phyloP scores from a whole-genome alignment of 1,140 invertebrate genomes.

The Brachystomella parvula region DNA sequence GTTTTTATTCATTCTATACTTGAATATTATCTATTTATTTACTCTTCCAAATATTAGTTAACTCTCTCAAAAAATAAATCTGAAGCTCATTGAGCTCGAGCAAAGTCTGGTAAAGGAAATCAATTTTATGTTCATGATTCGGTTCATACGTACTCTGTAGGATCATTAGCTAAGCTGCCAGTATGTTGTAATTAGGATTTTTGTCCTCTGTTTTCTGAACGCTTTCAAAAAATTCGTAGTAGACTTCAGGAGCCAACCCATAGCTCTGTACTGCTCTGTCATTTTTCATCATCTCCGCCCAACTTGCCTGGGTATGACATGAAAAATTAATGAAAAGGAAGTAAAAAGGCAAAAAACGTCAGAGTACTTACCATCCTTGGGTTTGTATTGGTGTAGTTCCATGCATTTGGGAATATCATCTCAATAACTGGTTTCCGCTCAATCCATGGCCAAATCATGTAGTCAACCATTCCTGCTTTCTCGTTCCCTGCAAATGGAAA shows the following conservation, averaged over 20 bases:
- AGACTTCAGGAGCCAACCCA: conserved; percentile 1
- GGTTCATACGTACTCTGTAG: too few species aligned
- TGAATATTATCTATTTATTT: too few species aligned
- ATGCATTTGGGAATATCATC: conserved; percentile 11
- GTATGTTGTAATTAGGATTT: not conserved
- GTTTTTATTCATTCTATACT: too few species aligned
- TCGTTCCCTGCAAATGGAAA: conserved; percentile 28
- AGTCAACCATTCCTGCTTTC: conserved; percentile 42
- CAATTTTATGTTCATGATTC: too few species aligned
- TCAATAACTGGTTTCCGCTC: conserved; percentile 37
- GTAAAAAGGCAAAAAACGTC: not conserved
- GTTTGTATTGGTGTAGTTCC: not conserved
- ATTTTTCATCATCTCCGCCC: not conserved
- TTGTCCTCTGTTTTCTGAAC: not conserved
- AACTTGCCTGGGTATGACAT: not conserved
- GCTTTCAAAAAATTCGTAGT: not conserved
- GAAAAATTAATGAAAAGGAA: not conserved
- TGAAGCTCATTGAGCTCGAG: too few species aligned
- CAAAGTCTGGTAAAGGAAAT: too few species aligned
- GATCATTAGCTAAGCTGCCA: not conserved
- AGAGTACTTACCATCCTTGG: not conserved
- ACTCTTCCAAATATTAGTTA: too few species aligned
- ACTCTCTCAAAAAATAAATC: too few species aligned
- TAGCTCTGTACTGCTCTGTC: not conserved
- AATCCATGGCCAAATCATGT: conserved; percentile 45